Percentiles rank a stretch among this genome's conserved stretches.
Conservation (phyloP, 37 sponge, comb jelly and placozoan species). For the Cladorhizidae sp. region DNA sequence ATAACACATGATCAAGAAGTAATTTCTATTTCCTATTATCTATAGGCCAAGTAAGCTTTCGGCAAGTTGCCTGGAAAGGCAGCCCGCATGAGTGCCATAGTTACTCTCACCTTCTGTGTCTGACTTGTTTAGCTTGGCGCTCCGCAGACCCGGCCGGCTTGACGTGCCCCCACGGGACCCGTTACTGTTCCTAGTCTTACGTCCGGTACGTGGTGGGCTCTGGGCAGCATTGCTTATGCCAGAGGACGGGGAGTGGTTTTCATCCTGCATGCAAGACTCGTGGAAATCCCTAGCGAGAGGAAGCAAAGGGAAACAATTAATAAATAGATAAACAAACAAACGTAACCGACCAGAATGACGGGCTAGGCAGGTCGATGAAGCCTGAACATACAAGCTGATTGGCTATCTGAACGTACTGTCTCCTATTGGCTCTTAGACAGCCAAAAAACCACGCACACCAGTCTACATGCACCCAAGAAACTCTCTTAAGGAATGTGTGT, state of each 20-base stretch:
- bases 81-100: too few species aligned
- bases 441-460: too few species aligned
- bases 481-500: too few species aligned
- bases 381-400: too few species aligned
- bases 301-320: not conserved
- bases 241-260: not conserved
- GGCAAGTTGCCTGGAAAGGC: too few species aligned
- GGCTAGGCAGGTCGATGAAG: too few species aligned
- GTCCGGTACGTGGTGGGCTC: constrained; percentile 4
- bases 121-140: constrained; percentile 45
- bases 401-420: too few species aligned
- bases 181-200: constrained; percentile 70
- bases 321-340: too few species aligned
- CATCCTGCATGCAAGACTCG: not conserved
- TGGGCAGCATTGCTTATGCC: not conserved
- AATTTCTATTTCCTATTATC: not conserved
- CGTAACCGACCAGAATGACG: too few species aligned
- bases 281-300: not conserved
- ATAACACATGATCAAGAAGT: too few species aligned
- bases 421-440: too few species aligned
- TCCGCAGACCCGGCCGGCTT: constrained; percentile 38
- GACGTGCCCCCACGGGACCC: constrained; percentile 27
- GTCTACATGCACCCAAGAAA: too few species aligned
- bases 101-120: constrained; percentile 60
- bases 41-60: not conserved